Percentiles rank a stretch among this genome's conserved stretches.
phyloP scores from a whole-genome alignment of 2,888 invertebrate species.

The Xestia ashworthii region DNA sequence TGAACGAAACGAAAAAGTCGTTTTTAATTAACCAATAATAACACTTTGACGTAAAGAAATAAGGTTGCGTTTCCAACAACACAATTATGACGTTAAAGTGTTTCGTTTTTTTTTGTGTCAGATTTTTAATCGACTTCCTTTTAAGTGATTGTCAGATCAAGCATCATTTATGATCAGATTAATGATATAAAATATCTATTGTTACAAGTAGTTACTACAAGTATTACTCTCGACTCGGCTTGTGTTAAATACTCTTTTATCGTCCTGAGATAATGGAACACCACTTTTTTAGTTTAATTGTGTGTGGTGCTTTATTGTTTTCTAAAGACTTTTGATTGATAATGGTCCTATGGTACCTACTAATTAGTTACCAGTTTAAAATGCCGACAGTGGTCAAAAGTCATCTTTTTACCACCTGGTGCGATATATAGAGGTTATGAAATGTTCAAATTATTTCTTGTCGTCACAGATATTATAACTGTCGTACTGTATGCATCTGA shows the following conservation, averaged over 20 bases:
- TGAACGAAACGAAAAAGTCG: neutral
- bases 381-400: neutral
- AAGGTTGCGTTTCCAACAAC: slow-evolving; percentile 18
- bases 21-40: slow-evolving; percentile 5
- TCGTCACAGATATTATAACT: too few species aligned
- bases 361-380: slow-evolving; percentile 15
- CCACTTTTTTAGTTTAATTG: slow-evolving; percentile 18
- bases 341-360: slow-evolving; percentile 10
- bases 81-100: slow-evolving; percentile 16
- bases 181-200: slow-evolving; percentile 79
- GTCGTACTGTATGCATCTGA: too few species aligned
- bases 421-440: neutral
- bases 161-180: slow-evolving; percentile 82
- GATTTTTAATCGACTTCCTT: slow-evolving; percentile 51
- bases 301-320: slow-evolving; percentile 30
- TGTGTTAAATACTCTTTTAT: slow-evolving; percentile 43
- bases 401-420: neutral
- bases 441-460: neutral
- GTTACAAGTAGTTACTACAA: slow-evolving; percentile 63
- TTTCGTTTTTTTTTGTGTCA: slow-evolving; percentile 52
- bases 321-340: slow-evolving; percentile 35
- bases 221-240: slow-evolving; percentile 33
- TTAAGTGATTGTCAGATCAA: slow-evolving; percentile 72
- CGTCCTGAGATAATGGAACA: slow-evolving; percentile 7
- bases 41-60: neutral